Base-by-base conservation (phyloP, 1,140 invertebrate species). In the Araneus ventricosus region DNA sequence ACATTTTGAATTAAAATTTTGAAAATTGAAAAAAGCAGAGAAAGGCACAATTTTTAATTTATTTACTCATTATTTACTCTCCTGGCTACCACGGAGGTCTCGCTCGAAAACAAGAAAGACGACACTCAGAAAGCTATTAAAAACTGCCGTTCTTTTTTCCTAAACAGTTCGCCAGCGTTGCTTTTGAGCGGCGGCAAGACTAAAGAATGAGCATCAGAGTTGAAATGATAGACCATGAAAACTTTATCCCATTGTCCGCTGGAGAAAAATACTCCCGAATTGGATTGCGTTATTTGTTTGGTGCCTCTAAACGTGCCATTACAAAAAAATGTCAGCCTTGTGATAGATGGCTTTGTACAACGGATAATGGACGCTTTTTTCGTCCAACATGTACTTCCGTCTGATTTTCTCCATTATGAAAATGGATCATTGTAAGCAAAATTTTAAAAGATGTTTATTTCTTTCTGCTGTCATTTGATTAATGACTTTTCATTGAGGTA, bases 331-430 rank as follows among this genome's bases (percentile, higher is more conserved):
- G 30, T 34, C 20, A 34, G 17, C 34, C 30, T 34, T 75, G 70
- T 75, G 70, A 75, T 75, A 75, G 70, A 75, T 75, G 70, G 30
- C 14, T 75, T 34, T 34, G 70, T 75, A 34, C 70, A 75, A 75
- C 27, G 30, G 14, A 75, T 75, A 75, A 75, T 75, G 30, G 34
- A 75, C 6, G 10, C 6, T 75, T 75, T 75, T 37, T 34, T 20
- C 8, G 4, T 37, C 30, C 10, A 22, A 0, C 70, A 34, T 37
- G 30, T 34, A 37, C 30, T 75, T 75, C 70, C 70, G 17, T 75
- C 70, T 20, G 70, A 75, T 75, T 75, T 75, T 34, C 3, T 37
- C 70, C 70, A 75, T 75, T 75, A 75, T 75, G 70, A 30, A 75
- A 34, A 75, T 37, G 30, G 30, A 75, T 34, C 70, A 34, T 75